phyloP scores from a whole-genome alignment of 2,888 invertebrate species.

The Sarcophaga caerulescens region DNA sequence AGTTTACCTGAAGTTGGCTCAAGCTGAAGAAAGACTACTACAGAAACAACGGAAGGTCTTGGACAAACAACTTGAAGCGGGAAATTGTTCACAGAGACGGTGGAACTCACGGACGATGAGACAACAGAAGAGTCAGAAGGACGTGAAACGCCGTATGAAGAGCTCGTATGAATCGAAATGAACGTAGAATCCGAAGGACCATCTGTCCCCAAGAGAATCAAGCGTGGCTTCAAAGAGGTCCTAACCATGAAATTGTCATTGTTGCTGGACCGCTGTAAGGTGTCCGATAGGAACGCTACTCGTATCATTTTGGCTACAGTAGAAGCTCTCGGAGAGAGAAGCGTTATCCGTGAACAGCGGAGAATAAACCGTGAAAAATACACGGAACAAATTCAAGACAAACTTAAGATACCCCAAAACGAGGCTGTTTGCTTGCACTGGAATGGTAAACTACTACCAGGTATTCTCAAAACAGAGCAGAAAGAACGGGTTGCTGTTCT shows the following conservation, averaged over 20 bases:
- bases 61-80: slow-evolving; percentile 8
- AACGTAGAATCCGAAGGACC: slow-evolving; percentile 24
- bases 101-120: not conserved
- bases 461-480: not conserved
- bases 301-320: slow-evolving; percentile 25
- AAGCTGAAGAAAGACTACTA: too few relatives aligned
- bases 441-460: not conserved
- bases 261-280: slow-evolving; percentile 30
- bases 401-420: not conserved
- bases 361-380: slow-evolving; percentile 4
- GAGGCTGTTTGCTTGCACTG: slow-evolving; percentile 20
- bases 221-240: slow-evolving; percentile 27
- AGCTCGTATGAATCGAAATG: slow-evolving; percentile 17
- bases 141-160: slow-evolving; percentile 30
- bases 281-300: slow-evolving; percentile 27
- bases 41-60: not conserved
- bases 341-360: slow-evolving; percentile 15
- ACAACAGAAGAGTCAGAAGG: slow-evolving; percentile 33
- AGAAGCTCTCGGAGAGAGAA: slow-evolving; percentile 22
- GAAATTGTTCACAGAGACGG: too few relatives aligned
- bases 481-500: not conserved
- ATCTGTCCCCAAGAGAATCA: slow-evolving; percentile 19
- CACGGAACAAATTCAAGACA: slow-evolving; percentile 2
- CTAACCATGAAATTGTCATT: slow-evolving; percentile 31
- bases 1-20: too few relatives aligned